Evolutionary conservation across 2,797 vertebrate genomes (phyloP).

Genomic region (Cygnus olor): DNA sequence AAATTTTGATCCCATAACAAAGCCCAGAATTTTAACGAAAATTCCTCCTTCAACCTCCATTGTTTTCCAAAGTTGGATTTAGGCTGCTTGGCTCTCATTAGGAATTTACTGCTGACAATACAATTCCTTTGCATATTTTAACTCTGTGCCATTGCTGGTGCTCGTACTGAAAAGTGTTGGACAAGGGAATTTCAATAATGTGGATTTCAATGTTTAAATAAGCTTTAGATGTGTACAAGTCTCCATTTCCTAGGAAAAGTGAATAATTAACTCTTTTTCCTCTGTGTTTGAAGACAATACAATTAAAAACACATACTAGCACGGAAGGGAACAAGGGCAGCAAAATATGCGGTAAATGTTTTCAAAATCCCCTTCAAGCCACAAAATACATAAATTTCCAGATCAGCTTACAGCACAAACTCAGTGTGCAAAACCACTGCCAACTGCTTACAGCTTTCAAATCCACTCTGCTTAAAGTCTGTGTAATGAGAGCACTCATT

Average conservation of each 20-base stretch:
- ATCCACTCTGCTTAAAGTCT: background rate
- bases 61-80: slow-evolving; percentile 34
- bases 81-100: background rate
- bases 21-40: background rate
- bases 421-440: background rate
- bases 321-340: background rate
- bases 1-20: slow-evolving; percentile 52
- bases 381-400: background rate
- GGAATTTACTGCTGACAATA: slow-evolving; percentile 27
- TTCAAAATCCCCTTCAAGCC: background rate
- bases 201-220: slow-evolving; percentile 51
- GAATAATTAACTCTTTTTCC: slow-evolving; percentile 48
- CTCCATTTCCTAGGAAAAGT: slow-evolving; percentile 3
- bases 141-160: background rate
- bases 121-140: slow-evolving; percentile 18
- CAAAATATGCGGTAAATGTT: background rate
- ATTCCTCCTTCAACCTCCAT: background rate
- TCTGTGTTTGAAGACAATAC: background rate
- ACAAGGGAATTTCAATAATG: background rate
- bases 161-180: background rate
- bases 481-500: background rate
- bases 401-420: background rate
- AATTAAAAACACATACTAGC: background rate
- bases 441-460: background rate
- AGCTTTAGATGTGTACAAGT: background rate